Base-by-base conservation (phyloP, 2,797 vertebrate genomes). In the Danio tinwini region DNA sequence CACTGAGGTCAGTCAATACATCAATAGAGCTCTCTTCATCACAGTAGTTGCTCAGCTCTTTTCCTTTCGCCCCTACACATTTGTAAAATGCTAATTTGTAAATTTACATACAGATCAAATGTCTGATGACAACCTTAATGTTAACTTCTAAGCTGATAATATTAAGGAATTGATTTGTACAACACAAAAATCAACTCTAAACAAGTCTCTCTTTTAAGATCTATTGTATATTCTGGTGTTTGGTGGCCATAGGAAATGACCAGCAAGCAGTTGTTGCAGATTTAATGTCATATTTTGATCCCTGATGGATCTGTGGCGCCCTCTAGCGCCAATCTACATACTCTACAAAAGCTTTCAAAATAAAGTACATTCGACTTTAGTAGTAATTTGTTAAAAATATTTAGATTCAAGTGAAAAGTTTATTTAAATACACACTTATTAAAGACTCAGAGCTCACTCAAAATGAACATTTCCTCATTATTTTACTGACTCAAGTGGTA, bases 291-390 rank as follows among this genome's bases (percentile, higher is more conserved):
- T 17, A n/a, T n/a, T 63, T 47, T 49, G 21, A 58, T 44, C 8
- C 39, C 8, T 16, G 37, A 16, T 39, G 42, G 76, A 10, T 49
- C 62, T 82, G 42, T 75, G 62, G 40, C 73, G 68, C 80, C 45
- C 80, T 82, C 82, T 85, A 29, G 21, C 76, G 82, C 21, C 39
- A 16, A 44, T 61, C 7, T 55, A 12, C 58, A 62, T 17, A 63
- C 59, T 73, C 81, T 56, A 12, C n/a, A 50, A 7, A 13, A 6
- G 0, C 10, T 1, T 53, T 5, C 50, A 16, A 40, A 29, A 1
- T 29, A 29, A n/a, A n/a, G n/a, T 29, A 29, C n/a, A n/a, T n/a
- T n/a, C n/a, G n/a, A n/a, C n/a, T n/a, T 29, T 29, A n/a, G n/a
- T n/a, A 29, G 29, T 29, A 29, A 29, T 29, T 29, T 29, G 29